phyloP scores from a whole-genome alignment of 2,888 invertebrate genomes.

The Prenolepis imparis region DNA sequence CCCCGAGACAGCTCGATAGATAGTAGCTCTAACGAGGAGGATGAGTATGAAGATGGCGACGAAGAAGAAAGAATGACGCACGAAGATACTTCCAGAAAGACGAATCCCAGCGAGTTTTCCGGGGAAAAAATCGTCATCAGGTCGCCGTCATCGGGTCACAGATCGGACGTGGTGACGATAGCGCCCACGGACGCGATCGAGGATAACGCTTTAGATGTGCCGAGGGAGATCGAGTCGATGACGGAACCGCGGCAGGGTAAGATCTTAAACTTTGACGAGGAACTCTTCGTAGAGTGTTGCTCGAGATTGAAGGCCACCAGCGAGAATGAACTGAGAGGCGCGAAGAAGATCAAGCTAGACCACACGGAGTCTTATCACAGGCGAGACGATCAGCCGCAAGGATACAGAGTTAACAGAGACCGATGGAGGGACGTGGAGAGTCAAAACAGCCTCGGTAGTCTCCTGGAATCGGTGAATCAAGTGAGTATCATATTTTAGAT shows the following conservation, averaged over 20 bases:
- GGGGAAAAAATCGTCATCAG: slow-evolving; percentile 80
- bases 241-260: slow-evolving; percentile 81
- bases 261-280: slow-evolving; percentile 84
- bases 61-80: slow-evolving; percentile 12
- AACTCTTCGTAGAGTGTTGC: slow-evolving; percentile 85
- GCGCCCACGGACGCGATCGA: slow-evolving; percentile 83
- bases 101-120: slow-evolving; percentile 75
- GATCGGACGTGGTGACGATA: slow-evolving; percentile 81
- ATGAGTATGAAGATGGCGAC: slow-evolving; percentile 63
- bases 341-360: slow-evolving; percentile 85
- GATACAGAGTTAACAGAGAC: slow-evolving; percentile 77
- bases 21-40: slow-evolving; percentile 72
- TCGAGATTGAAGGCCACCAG: slow-evolving; percentile 84
- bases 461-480: slow-evolving; percentile 85
- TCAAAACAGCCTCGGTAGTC: slow-evolving; percentile 84
- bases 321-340: slow-evolving; percentile 83
- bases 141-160: slow-evolving; percentile 77
- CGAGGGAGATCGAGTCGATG: slow-evolving; percentile 71
- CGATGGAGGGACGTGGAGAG: slow-evolving; percentile 85
- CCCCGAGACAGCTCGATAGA: slow-evolving; percentile 78
- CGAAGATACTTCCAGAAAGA: slow-evolving; percentile 65
- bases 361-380: slow-evolving; percentile 80
- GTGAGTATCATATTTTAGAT: slow-evolving; percentile 70
- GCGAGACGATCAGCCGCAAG: slow-evolving; percentile 77
- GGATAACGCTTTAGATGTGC: slow-evolving; percentile 83